These are phyloP conservation scores for Bergia sp. DNA, from an alignment of 92 coral and sea anemone genomes.

Conservation along the genomic window DNA sequence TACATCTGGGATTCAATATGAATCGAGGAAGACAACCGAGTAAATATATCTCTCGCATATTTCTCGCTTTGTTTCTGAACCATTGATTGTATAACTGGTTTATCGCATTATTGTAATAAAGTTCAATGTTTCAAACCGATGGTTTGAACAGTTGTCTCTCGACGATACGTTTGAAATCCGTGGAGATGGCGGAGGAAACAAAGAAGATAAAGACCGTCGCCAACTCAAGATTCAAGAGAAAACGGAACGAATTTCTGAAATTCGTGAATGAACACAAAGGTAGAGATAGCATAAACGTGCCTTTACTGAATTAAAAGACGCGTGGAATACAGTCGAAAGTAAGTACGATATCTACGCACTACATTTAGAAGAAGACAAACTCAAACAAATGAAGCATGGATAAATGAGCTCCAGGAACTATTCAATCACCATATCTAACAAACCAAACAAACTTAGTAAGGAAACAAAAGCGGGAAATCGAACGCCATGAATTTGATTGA, in stretches of 20 bases:
- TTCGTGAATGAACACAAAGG: slow-evolving; percentile 43
- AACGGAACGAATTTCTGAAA: slow-evolving; percentile 48
- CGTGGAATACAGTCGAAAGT: slow-evolving; percentile 57
- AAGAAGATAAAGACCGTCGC: slow-evolving; percentile 47
- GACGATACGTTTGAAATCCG: slow-evolving; percentile 49
- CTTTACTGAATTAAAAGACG: slow-evolving; percentile 51
- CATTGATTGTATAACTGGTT: too few species aligned
- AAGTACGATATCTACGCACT: not conserved
- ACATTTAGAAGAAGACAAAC: too few species aligned
- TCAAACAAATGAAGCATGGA: slow-evolving; percentile 1
- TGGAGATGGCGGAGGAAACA: slow-evolving; percentile 57
- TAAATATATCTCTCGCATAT: too few species aligned
- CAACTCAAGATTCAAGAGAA: slow-evolving; percentile 50
- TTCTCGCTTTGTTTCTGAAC: too few species aligned
- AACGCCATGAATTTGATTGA: too few species aligned
- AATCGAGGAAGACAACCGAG: too few species aligned
- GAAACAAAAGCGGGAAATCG: not conserved
- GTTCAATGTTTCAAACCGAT: not conserved
- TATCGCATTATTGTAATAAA: not conserved
- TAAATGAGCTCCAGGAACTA: slow-evolving; percentile 36
- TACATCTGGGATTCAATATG: not conserved
- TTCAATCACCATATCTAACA: not conserved
- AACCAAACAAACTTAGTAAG: not conserved
- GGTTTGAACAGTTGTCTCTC: not conserved
- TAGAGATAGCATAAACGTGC: slow-evolving; percentile 18